Evolutionary conservation across 64 coral and sea anemone genomes (phyloP).

Genomic region (Acropora yongei): DNA sequence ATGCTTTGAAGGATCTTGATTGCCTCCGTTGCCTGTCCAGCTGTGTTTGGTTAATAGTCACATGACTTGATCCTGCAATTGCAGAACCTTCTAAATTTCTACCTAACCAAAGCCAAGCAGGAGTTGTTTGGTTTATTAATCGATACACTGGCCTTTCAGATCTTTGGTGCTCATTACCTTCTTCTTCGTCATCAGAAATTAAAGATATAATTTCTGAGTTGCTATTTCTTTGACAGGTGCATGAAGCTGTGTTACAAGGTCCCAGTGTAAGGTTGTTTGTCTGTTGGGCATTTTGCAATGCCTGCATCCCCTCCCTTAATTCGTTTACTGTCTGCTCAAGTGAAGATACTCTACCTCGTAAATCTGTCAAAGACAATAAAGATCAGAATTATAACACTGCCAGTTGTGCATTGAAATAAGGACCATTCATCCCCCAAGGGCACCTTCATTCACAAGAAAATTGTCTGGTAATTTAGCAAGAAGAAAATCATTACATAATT

Average conservation of each 20-base stretch:
- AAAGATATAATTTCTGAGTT: slow-evolving; percentile 15
- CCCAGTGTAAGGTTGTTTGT: background rate
- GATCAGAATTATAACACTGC: too few species aligned
- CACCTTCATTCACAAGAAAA: too few species aligned
- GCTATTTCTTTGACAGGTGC: background rate
- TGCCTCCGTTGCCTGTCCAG: background rate
- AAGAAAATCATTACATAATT: too few species aligned
- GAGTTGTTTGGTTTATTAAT: background rate
- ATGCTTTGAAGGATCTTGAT: background rate
- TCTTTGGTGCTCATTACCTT: background rate
- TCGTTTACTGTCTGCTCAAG: slow-evolving; percentile 41
- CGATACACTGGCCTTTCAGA: background rate
- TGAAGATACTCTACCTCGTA: slow-evolving; percentile 1
- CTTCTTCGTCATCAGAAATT: slow-evolving; percentile 21
- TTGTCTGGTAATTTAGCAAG: too few species aligned
- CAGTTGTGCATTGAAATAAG: too few species aligned
- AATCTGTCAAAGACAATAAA: slow-evolving; percentile 4
- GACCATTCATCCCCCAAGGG: too few species aligned
- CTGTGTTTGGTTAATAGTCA: background rate
- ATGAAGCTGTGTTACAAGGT: background rate
- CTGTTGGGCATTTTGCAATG: background rate
- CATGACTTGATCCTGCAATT: background rate
- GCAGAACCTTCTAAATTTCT: background rate
- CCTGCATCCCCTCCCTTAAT: background rate
- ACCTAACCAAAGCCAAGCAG: background rate